Base-by-base conservation (phyloP, 2,888 invertebrate genomes). In the Octodonta nipae region DNA sequence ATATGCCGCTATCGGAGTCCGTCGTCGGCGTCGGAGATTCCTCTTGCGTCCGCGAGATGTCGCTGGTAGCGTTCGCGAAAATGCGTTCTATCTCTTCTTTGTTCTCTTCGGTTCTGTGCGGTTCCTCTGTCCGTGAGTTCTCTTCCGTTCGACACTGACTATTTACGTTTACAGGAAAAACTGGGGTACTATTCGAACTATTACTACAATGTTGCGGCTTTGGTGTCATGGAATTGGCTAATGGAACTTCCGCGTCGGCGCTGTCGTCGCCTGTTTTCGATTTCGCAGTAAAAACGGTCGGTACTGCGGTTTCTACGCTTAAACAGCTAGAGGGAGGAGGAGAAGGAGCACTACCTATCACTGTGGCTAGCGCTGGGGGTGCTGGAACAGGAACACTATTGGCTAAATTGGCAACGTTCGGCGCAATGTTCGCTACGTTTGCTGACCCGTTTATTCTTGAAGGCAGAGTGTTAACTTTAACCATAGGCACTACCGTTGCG, bases 401-500 rank as follows among this genome's bases (percentile, higher is more conserved):
- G n/a, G n/a, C n/a, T n/a, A n/a, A n/a, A n/a, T n/a, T n/a, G n/a
- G n/a, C n/a, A n/a, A 22, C 4, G 22, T 4, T 26, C 26, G 10
- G 5, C 26, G 12, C 4, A 10, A 5, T 11, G 5, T n/a, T n/a
- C 5, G 13, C n/a, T 3, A 28, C 22, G 30, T 34, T 42, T 12
- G 42, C 38, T 29, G 50, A 45, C 37, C 51, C 51, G 46, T 50
- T 51, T 35, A 55, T 30, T 42, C 52, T 50, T 37, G 56, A 44
- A 43, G 58, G 58, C 54, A 60, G 47, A 37, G 57, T 48, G 47
- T 60, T 61, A 41, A 61, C 45, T 50, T 61, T 63, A 30, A 62
- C 61, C 49, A 63, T 58, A 54, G 63, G 62, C 59, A 63, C 60
- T 51, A 63, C 60, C 46, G 60, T 60, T 35, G 60, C 58, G 40